Conservation (phyloP, 2,888 invertebrate genomes). For the Ornithoptera alexandrae region DNA sequence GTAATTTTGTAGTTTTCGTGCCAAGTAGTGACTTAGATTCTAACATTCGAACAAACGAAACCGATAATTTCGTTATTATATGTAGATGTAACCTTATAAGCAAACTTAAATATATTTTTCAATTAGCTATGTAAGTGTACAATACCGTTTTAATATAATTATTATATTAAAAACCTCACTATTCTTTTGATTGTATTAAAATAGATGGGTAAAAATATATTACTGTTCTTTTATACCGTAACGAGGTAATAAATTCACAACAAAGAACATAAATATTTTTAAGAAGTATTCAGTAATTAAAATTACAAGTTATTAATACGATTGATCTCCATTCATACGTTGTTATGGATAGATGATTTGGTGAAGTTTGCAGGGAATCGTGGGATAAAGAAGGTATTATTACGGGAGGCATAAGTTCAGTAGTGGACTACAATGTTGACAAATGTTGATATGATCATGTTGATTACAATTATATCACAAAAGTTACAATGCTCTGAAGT, state of each 20-base stretch:
- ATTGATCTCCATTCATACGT: too few relatives aligned
- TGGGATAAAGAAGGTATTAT: too few relatives aligned
- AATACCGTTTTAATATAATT: neutral
- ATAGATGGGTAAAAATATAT: neutral
- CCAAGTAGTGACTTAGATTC: constrained; percentile 39
- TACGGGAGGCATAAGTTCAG: too few relatives aligned
- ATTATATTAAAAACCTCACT: neutral
- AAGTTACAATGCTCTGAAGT: neutral
- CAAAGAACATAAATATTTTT: too few relatives aligned
- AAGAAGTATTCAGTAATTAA: too few relatives aligned
- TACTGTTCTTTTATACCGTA: too few relatives aligned
- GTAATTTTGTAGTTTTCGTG: constrained; percentile 36
- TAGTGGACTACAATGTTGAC: neutral
- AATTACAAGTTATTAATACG: too few relatives aligned
- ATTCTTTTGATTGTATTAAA: neutral
- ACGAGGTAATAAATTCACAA: too few relatives aligned
- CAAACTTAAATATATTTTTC: neutral
- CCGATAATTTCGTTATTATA: constrained; percentile 25
- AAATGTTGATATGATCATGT: neutral
- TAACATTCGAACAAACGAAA: constrained; percentile 35
- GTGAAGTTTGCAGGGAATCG: too few relatives aligned
- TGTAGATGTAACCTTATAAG: constrained; percentile 1
- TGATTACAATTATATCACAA: neutral
- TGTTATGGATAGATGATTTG: too few relatives aligned
- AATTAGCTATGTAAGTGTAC: neutral